Percentiles rank a stretch among this genome's conserved stretches.
phyloP scores from a whole-genome alignment of 30 jellyfish, hydroid and myxozoan species.

The Aurelia coerulea region DNA sequence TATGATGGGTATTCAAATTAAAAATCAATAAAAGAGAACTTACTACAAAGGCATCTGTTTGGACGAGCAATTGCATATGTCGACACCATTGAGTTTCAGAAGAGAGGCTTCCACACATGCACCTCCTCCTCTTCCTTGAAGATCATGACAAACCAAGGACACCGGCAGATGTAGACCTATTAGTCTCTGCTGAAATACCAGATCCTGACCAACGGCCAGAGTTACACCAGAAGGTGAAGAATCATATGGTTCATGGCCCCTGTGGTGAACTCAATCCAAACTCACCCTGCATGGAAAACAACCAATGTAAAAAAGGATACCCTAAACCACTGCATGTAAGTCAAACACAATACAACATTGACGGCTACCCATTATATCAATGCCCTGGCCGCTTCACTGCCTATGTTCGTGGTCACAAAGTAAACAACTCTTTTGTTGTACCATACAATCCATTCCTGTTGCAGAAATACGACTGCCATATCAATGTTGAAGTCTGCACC shows the following conservation, averaged over 20 bases:
- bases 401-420: background rate
- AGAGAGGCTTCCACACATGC: conserved; percentile 8
- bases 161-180: background rate
- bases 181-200: conserved; percentile 11
- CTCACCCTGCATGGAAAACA: too few relatives aligned
- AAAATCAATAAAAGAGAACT: conserved; percentile 21
- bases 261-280: too few relatives aligned
- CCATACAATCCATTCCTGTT: too few relatives aligned
- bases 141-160: background rate
- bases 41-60: background rate
- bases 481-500: too few relatives aligned
- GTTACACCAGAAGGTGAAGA: background rate
- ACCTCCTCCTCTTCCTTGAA: background rate
- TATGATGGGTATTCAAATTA: conserved; percentile 22
- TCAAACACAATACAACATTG: too few relatives aligned
- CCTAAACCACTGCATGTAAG: too few relatives aligned
- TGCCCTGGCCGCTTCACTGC: conserved; percentile 46
- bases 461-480: too few relatives aligned
- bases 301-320: too few relatives aligned
- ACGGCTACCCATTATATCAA: too few relatives aligned
- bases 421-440: conserved; percentile 55
- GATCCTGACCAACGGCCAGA: background rate
- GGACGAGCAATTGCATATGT: too few relatives aligned
- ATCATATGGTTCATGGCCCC: too few relatives aligned
- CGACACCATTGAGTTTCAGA: too few relatives aligned